phyloP scores from a whole-genome alignment of 2,113 vertebrate genomes.

The Gymnogyps californianus region DNA sequence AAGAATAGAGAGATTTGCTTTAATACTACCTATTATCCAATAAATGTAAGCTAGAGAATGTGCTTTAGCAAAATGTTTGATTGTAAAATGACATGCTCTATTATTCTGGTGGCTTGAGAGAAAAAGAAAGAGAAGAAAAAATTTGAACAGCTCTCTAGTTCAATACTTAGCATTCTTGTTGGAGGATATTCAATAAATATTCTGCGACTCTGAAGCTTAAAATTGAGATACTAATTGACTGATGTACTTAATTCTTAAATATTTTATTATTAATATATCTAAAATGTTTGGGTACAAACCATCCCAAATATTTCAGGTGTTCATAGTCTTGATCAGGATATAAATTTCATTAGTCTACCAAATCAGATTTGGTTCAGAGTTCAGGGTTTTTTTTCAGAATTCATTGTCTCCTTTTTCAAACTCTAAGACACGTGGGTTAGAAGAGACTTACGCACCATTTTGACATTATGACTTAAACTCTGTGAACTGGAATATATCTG shows the following conservation, averaged over 20 bases:
- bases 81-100: background rate
- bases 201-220: background rate
- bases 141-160: background rate
- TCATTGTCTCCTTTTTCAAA: background rate
- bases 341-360: background rate
- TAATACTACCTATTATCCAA: background rate
- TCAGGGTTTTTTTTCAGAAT: background rate
- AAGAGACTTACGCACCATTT: background rate
- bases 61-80: background rate
- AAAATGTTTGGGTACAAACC: background rate
- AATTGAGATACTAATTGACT: background rate
- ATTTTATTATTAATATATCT: background rate
- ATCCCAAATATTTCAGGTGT: background rate
- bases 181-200: background rate
- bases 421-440: background rate
- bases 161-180: background rate
- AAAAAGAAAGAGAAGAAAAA: background rate
- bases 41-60: background rate
- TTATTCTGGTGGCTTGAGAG: background rate
- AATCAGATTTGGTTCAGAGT: background rate
- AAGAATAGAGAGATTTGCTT: background rate
- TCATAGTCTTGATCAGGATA: background rate
- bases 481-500: background rate
- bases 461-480: background rate
- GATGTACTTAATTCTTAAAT: background rate